These are phyloP conservation scores for Athalia cordata DNA, from an alignment of 2,888 invertebrate species.

Conservation along the genomic window DNA sequence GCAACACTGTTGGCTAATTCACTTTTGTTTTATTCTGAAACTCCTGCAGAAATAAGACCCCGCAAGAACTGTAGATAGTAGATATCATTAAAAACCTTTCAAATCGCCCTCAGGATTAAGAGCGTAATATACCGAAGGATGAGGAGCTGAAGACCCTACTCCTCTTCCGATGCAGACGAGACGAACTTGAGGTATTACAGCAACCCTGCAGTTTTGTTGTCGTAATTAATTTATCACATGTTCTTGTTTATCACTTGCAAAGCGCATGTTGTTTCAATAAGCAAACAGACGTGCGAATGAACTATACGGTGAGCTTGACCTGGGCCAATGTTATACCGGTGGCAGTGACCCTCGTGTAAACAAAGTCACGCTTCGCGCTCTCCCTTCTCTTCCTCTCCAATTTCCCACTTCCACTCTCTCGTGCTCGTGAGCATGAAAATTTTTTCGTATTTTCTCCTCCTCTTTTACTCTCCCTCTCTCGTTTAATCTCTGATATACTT, in stretches of 20 bases:
- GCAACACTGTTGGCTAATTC: slow-evolving; percentile 10
- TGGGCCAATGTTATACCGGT: neutral
- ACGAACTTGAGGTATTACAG: neutral
- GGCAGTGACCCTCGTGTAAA: neutral
- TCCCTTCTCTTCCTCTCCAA: neutral
- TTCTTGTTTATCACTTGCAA: too few species aligned
- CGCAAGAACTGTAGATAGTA: slow-evolving; percentile 56
- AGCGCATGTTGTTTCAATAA: too few species aligned
- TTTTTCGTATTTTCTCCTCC: slow-evolving; percentile 24
- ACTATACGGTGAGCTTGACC: neutral
- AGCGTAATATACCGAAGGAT: slow-evolving; percentile 16
- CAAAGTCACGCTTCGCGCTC: neutral
- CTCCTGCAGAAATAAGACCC: slow-evolving; percentile 62
- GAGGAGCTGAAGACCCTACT: neutral
- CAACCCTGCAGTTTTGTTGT: neutral
- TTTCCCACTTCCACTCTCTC: neutral
- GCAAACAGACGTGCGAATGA: too few species aligned
- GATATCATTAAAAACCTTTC: slow-evolving; percentile 73
- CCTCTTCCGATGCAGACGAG: neutral
- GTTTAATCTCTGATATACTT: neutral
- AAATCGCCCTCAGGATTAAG: slow-evolving; percentile 69
- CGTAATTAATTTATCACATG: too few species aligned
- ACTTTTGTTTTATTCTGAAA: slow-evolving; percentile 30
- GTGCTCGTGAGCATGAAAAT: neutral
- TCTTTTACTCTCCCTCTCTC: neutral